Percentiles rank a stretch among this genome's conserved stretches.
These are phyloP conservation scores for Halcyon leucocephala DNA, from an alignment of 2,797 vertebrate genomes.

Conservation along the genomic window DNA sequence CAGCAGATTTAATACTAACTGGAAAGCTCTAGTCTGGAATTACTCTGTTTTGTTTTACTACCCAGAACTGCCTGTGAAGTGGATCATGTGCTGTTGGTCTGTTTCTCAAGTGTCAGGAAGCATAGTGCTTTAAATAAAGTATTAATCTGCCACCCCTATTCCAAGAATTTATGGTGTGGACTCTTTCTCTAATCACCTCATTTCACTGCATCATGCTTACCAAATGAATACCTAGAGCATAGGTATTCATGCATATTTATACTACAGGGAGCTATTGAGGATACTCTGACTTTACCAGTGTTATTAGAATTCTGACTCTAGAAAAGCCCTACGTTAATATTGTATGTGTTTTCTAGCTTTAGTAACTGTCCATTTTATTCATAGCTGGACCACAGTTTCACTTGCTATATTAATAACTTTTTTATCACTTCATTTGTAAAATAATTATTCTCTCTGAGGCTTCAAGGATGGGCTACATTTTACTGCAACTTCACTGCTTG, in stretches of 20 bases:
- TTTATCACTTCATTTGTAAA: neutral
- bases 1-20: conserved; percentile 8
- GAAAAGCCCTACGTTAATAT: neutral
- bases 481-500: neutral
- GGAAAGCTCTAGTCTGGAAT: conserved; percentile 23
- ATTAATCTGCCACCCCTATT: neutral
- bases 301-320: neutral
- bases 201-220: neutral
- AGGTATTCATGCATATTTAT: neutral
- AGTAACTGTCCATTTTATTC: neutral
- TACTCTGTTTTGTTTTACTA: conserved; percentile 15
- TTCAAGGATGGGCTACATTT: neutral
- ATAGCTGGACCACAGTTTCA: neutral
- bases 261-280: neutral
- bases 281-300: neutral
- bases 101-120: neutral
- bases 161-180: neutral
- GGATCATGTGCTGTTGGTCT: neutral
- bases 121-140: conserved; percentile 4
- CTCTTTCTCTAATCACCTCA: neutral
- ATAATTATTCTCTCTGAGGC: neutral
- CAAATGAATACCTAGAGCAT: neutral
- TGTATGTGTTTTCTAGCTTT: neutral
- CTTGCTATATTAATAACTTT: neutral
- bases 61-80: neutral